Base-by-base conservation (phyloP, 2,113 vertebrate genomes). In the Heterotis niloticus region DNA sequence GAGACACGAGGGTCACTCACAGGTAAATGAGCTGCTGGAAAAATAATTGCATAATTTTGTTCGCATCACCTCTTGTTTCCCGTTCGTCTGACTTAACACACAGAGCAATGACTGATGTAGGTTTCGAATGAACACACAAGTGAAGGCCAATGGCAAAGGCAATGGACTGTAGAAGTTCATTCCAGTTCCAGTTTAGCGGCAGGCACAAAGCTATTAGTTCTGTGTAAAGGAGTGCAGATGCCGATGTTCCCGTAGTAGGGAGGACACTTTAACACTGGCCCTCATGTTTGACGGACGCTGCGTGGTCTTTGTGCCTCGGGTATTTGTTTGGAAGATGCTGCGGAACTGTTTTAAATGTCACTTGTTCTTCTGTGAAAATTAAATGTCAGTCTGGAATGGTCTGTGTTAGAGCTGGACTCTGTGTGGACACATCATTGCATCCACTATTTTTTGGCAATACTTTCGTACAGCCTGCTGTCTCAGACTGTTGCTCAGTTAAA, bases 291-390 rank as follows among this genome's bases (percentile, higher is more conserved):
- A 18, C 2, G 11, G 7, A 7, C 71, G 4, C 16, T 13, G n/a
- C 52, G 3, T 62, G 59, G 59, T 20, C 20, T 62, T 14, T 11
- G 24, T 14, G 52, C 10, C 52, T 74, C 14, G 23, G 1, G n/a
- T 88, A 84, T 83, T 59, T 52, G 26, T 71, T 24, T 44, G 28
- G 56, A 20, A 84, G 82, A 78, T 51, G 77, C 84, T 85, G 84
- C 80, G 84, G 84, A 87, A 76, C 83, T 77, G 79, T 78, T 44
- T 79, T 83, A 88, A 89, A 88, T 89, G 88, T 88, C 89, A 89
- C 85, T 80, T 52, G 82, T 83, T 81, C 82, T 86, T 81, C 81
- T 84, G 81, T 78, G 82, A 74, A 74, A 74, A 84, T 88, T 85
- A 82, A 80, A 82, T 83, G 34, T 16, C 71, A 77, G 83, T 76